phyloP scores from a whole-genome alignment of 1,140 invertebrate species.

The Apolygus lucorum region DNA sequence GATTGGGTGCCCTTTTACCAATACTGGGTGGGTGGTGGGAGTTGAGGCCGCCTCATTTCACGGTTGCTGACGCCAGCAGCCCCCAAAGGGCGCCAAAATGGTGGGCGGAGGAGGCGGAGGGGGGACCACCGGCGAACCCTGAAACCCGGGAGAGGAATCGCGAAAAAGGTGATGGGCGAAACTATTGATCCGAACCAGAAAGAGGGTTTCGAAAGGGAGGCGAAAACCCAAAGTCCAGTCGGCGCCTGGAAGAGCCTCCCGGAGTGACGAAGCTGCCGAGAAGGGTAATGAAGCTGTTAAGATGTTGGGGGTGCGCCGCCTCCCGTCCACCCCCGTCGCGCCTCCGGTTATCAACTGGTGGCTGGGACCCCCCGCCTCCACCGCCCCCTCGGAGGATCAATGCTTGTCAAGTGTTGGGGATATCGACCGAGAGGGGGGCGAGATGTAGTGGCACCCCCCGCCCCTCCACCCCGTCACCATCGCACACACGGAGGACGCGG shows the following conservation, averaged over 20 bases:
- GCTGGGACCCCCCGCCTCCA: not conserved
- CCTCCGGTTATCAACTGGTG: constrained; percentile 24
- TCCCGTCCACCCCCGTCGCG: not conserved
- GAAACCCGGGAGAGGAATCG: not conserved
- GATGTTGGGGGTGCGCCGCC: constrained; percentile 15
- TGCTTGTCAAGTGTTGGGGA: constrained; percentile 24
- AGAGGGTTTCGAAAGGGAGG: not conserved
- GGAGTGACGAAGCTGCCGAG: constrained; percentile 11
- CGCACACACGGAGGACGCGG: not conserved
- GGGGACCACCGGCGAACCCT: no score
- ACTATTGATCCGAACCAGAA: constrained; percentile 8
- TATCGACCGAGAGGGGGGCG: constrained; percentile 19
- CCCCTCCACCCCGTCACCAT: not conserved
- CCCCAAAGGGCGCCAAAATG: not conserved
- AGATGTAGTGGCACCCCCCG: constrained; percentile 17
- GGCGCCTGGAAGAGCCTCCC: not conserved
- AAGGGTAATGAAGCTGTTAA: constrained; percentile 23
- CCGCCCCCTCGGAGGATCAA: constrained; percentile 14
- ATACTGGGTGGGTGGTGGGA: no score
- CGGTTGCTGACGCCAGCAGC: not conserved
- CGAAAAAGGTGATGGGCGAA: constrained; percentile 5
- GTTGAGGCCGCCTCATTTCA: no score
- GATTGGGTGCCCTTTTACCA: no score
- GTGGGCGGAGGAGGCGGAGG: not conserved
- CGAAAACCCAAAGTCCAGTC: not conserved